Evolutionary conservation across 2,888 invertebrate species (phyloP).

Genomic region (Caradrina clavipalpis): DNA sequence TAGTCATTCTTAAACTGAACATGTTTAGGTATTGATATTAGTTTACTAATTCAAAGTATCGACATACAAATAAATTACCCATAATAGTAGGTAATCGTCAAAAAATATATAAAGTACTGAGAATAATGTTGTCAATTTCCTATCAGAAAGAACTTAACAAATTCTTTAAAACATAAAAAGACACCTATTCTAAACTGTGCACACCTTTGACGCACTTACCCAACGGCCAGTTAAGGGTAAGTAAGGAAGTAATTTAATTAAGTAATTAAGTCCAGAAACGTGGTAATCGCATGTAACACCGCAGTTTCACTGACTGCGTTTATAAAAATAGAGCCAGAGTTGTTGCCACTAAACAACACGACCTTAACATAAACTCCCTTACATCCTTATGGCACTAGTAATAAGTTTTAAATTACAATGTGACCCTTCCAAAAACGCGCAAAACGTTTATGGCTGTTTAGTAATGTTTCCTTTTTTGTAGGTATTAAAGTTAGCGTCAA

Average conservation of each 20-base stretch:
- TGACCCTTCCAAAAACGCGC: conserved; percentile 45
- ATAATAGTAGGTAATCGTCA: background rate
- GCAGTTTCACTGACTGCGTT: conserved; percentile 71
- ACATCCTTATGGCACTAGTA: conserved; percentile 34
- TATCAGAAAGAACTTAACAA: conserved; percentile 1
- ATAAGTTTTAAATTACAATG: conserved; percentile 57
- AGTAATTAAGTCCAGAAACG: conserved; percentile 80
- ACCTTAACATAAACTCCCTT: conserved; percentile 14
- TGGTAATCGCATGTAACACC: conserved; percentile 78
- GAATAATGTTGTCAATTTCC: conserved; percentile 7
- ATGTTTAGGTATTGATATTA: too few relatives aligned
- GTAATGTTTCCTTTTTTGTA: conserved; percentile 75
- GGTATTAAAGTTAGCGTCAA: conserved; percentile 81
- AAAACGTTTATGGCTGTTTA: conserved; percentile 66
- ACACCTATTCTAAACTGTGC: conserved; percentile 40
- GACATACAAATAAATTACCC: background rate
- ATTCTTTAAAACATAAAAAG: conserved; percentile 28
- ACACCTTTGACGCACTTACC: conserved; percentile 46
- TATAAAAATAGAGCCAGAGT: conserved; percentile 67
- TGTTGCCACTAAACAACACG: conserved; percentile 32
- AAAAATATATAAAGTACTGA: conserved; percentile 2
- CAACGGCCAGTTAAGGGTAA: conserved; percentile 65
- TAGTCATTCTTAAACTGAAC: too few relatives aligned
- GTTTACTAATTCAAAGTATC: background rate
- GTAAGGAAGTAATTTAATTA: conserved; percentile 79